Conservation (phyloP, 2,888 invertebrate species). For the Spicauda simplicius region DNA sequence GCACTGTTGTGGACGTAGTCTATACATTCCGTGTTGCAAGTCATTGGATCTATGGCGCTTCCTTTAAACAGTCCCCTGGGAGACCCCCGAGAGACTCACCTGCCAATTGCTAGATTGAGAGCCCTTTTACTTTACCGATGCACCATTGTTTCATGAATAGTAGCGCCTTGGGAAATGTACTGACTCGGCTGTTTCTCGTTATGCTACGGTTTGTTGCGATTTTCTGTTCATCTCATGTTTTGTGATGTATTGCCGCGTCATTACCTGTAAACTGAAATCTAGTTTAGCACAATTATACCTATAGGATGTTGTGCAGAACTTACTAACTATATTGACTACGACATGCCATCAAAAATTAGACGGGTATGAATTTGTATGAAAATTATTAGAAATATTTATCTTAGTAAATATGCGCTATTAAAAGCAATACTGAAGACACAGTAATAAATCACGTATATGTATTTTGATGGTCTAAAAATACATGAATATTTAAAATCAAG, state of each 20-base stretch:
- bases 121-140: constrained; percentile 69
- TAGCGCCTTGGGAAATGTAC: constrained; percentile 21
- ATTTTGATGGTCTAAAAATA: too few relatives aligned
- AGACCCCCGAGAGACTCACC: constrained; percentile 59
- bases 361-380: too few relatives aligned
- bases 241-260: too few relatives aligned
- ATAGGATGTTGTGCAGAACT: too few relatives aligned
- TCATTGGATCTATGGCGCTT: constrained; percentile 59
- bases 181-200: background rate
- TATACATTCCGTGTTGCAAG: constrained; percentile 54
- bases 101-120: constrained; percentile 63
- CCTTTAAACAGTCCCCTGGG: constrained; percentile 64
- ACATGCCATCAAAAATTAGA: too few relatives aligned
- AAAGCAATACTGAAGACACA: too few relatives aligned
- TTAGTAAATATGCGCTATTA: too few relatives aligned
- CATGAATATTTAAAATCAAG: too few relatives aligned
- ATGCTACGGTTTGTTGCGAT: background rate
- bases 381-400: too few relatives aligned
- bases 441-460: too few relatives aligned
- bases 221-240: background rate
- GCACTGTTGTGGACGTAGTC: background rate
- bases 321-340: too few relatives aligned
- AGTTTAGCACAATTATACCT: background rate
- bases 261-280: background rate
- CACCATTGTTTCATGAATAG: constrained; percentile 50